Evolutionary conservation across 2,888 invertebrate species (phyloP).

Genomic region (Nesidiocoris tenuis): DNA sequence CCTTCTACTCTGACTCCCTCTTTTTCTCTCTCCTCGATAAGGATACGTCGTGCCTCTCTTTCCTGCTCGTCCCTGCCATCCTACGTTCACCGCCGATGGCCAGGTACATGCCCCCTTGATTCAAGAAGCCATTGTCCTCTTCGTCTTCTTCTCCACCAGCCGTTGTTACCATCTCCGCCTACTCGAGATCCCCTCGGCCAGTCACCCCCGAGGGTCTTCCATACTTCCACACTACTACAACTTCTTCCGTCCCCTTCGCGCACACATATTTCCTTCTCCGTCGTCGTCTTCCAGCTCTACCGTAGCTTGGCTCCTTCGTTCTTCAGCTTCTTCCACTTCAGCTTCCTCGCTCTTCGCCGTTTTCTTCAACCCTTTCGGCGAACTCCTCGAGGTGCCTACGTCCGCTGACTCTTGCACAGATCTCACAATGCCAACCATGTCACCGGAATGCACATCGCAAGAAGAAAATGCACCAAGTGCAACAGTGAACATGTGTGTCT

Average conservation of each 20-base stretch:
- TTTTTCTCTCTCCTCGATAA: not conserved
- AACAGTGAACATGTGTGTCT: too few relatives aligned
- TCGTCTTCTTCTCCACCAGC: conserved; percentile 3
- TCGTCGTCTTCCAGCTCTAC: conserved; percentile 21
- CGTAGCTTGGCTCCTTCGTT: conserved; percentile 31
- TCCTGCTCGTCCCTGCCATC: not conserved
- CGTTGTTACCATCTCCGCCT: not conserved
- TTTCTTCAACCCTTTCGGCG: conserved; percentile 6
- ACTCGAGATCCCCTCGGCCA: not conserved
- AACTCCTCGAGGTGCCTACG: not conserved
- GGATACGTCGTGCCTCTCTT: not conserved
- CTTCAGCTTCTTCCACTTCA: conserved; percentile 18
- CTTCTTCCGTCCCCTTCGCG: conserved; percentile 2
- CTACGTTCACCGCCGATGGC: not conserved
- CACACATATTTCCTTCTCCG: not conserved
- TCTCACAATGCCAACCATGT: too few relatives aligned
- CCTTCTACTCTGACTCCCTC: not conserved
- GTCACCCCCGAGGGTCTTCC: not conserved
- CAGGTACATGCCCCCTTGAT: conserved; percentile 46
- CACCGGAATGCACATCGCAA: too few relatives aligned
- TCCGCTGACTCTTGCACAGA: not conserved
- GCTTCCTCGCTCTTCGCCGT: conserved; percentile 14
- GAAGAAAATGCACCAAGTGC: too few relatives aligned
- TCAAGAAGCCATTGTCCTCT: conserved; percentile 46
- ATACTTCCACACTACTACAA: not conserved